Evolutionary conservation across 1,140 invertebrate species (phyloP), one percentile per base, ranked within the genome.

Genomic region (Papilio polytes): DNA sequence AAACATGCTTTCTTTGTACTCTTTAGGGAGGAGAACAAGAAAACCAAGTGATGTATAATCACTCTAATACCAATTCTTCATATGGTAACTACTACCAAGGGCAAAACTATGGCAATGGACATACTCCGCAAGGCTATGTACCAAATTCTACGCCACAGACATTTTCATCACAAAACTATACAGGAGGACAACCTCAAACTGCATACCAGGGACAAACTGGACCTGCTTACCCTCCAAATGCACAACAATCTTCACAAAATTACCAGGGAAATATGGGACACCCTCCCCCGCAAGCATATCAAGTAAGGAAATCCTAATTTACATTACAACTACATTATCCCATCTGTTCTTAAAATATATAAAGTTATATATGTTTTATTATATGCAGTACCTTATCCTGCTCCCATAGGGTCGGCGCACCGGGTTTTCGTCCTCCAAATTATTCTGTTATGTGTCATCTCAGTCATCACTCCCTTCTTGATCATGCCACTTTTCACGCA

Each of bases 11-110:
- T 48, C 12, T 48, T 48, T 6, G 77, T 56, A 76, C 59, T 80
- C 86, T 86, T 83, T 84, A 94, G 92, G 91, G 94, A 80, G 91
- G 92, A 80, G 94, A 95, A 85, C 91, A 93, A 90, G 94, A 95
- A 82, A 93, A 86, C 78, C 93, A 86, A 88, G 84, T 91, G 13
- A 95, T 95, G 89, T 95, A 91, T 83, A 95, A 95, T 85, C 94
- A 95, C 80, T 90, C 88, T 20, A 94, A 92, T 85, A 70, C 91
- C 59, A 95, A 94, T 79, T 78, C 94, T 36, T 89, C 94, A 79
- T 97, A 96, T 92, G 96, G 96, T 80, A 96, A 96, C 74, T 96
- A 96, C 83, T 96, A 96, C 80, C 96, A 96, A 77, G 96, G 96
- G 59, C 95, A 96, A 80, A 93, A 94, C 41, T 94, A 94, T 88